A percentile compares a stretch with the other conserved stretches of the same genome.
phyloP scores from a whole-genome alignment of 2,113 vertebrate genomes.

The Amazona guildingii region DNA sequence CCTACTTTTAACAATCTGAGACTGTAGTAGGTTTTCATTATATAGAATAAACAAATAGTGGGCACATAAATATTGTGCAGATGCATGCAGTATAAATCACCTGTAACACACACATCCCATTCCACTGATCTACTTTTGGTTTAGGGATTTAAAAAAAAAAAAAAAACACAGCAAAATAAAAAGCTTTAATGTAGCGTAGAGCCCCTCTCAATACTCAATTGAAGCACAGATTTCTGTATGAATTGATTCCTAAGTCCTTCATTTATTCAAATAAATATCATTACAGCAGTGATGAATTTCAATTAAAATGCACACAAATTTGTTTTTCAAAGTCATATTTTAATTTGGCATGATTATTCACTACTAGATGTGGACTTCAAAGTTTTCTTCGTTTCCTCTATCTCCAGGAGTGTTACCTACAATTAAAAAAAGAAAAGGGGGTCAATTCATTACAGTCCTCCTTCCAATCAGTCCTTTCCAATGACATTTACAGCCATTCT shows the following conservation, averaged over 20 bases:
- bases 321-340: constrained; percentile 11
- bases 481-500: neutral
- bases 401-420: neutral
- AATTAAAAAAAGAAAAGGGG: neutral
- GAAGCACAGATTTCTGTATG: neutral
- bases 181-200: neutral
- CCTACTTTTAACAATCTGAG: neutral
- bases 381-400: neutral
- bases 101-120: neutral
- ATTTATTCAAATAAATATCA: constrained; percentile 1
- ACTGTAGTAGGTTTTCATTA: neutral
- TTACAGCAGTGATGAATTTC: neutral
- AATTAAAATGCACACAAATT: neutral
- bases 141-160: neutral
- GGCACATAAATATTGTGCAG: neutral
- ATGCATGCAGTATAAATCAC: neutral
- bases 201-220: neutral
- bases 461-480: neutral
- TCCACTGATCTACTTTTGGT: neutral
- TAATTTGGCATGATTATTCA: neutral
- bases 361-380: neutral
- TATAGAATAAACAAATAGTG: neutral
- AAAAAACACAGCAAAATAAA: neutral
- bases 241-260: neutral
- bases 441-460: neutral